Evolutionary conservation across 2,113 vertebrate genomes (phyloP).

Genomic region (Cervus canadensis): DNA sequence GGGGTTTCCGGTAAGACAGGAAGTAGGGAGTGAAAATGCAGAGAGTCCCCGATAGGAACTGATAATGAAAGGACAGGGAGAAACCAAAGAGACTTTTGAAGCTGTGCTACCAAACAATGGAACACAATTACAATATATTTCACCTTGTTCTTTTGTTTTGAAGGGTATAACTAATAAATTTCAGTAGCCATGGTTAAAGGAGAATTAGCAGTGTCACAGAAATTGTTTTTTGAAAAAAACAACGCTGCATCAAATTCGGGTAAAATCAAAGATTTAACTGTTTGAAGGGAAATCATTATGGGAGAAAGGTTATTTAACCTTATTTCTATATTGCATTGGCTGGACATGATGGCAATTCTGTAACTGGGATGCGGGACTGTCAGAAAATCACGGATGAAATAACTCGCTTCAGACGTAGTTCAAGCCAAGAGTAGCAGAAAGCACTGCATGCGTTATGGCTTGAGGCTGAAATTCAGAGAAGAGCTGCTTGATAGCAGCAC

Average conservation of each 20-base stretch:
- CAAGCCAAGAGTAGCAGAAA: background rate
- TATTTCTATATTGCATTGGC: no score
- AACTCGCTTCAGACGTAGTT: background rate
- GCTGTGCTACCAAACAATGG: background rate
- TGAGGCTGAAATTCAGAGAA: background rate
- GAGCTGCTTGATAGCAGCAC: background rate
- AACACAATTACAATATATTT: background rate
- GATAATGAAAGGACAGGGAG: background rate
- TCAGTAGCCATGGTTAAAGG: background rate
- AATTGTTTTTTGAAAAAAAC: background rate
- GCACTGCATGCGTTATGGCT: rapidly evolving
- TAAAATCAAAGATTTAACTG: background rate
- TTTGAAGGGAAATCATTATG: background rate
- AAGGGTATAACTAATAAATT: background rate
- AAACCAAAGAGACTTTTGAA: background rate
- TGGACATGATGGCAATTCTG: background rate
- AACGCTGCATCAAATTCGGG: background rate
- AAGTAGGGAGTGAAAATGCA: background rate
- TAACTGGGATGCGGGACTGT: background rate
- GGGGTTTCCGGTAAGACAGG: background rate
- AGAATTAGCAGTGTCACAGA: background rate
- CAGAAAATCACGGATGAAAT: background rate
- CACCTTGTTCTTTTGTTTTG: background rate
- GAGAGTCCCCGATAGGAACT: background rate
- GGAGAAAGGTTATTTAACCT: background rate